A percentile compares a stretch with the other conserved stretches of the same genome.
These are phyloP conservation scores for Pseudomyrmex sp. DNA, from an alignment of 1,140 invertebrate species.

Conservation along the genomic window DNA sequence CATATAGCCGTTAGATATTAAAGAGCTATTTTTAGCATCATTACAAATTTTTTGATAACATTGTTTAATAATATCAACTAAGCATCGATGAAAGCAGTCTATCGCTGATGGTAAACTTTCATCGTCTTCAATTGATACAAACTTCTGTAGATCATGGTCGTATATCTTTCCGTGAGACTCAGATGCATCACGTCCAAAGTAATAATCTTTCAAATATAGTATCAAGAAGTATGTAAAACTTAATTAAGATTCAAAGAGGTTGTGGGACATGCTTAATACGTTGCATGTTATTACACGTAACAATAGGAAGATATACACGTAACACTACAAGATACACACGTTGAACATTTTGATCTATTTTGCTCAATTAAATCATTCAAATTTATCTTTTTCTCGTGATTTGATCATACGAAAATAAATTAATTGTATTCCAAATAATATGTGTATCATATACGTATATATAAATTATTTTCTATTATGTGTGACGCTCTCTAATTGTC, in stretches of 20 bases:
- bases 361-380: slow-evolving; percentile 16
- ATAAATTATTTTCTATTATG: slow-evolving; percentile 30
- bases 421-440: slow-evolving; percentile 19
- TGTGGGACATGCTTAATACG: slow-evolving; percentile 11
- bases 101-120: slow-evolving; percentile 1
- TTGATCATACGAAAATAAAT: background rate
- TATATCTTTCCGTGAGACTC: slow-evolving; percentile 3
- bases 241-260: slow-evolving; percentile 3
- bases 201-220: background rate
- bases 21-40: slow-evolving; percentile 35
- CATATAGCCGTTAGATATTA: background rate
- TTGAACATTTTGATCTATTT: background rate
- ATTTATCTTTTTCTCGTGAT: slow-evolving; percentile 8
- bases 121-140: slow-evolving; percentile 1
- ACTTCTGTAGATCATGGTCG: background rate
- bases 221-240: background rate
- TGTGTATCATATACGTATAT: slow-evolving; percentile 25
- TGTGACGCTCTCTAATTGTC: slow-evolving; percentile 25
- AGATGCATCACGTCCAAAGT: slow-evolving; percentile 36
- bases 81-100: slow-evolving; percentile 7
- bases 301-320: no score
- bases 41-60: slow-evolving; percentile 28
- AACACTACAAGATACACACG: no score
- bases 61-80: slow-evolving; percentile 6
- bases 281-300: no score